A percentile compares a stretch with the other conserved stretches of the same genome.
These are phyloP conservation scores for Bubalus kerabau DNA, from an alignment of 2,113 vertebrate genomes.

Conservation along the genomic window DNA sequence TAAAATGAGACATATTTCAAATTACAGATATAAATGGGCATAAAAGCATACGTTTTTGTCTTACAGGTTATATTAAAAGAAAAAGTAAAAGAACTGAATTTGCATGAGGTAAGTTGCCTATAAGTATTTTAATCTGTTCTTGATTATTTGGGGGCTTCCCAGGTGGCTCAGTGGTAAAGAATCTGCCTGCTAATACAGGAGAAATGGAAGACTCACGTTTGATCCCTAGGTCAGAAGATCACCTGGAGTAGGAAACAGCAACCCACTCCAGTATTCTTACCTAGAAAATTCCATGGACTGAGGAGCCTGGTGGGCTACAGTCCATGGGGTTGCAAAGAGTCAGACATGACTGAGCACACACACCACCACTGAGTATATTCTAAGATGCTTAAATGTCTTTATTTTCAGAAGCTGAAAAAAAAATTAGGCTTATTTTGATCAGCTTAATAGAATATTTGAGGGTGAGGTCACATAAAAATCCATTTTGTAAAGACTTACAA, in stretches of 20 bases:
- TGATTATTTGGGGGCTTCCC: neutral
- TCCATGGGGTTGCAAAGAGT: neutral
- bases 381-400: slow-evolving; percentile 17
- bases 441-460: neutral
- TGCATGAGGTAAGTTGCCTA: slow-evolving; percentile 92
- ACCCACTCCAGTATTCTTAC: neutral
- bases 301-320: neutral
- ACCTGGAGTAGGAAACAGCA: neutral
- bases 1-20: slow-evolving; percentile 35
- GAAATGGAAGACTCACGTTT: neutral
- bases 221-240: neutral
- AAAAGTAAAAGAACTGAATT: slow-evolving; percentile 98
- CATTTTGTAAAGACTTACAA: neutral
- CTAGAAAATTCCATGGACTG: neutral
- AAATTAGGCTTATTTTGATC: slow-evolving; percentile 10
- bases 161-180: neutral
- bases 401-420: slow-evolving; percentile 24
- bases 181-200: neutral
- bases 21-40: neutral
- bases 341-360: neutral
- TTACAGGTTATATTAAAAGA: slow-evolving; percentile 98
- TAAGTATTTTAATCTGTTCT: neutral
- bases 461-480: neutral
- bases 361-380: neutral
- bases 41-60: slow-evolving; percentile 54